These are phyloP conservation scores for Lamellibrachia satsuma DNA, from an alignment of 2,888 invertebrate species.

Conservation along the genomic window DNA sequence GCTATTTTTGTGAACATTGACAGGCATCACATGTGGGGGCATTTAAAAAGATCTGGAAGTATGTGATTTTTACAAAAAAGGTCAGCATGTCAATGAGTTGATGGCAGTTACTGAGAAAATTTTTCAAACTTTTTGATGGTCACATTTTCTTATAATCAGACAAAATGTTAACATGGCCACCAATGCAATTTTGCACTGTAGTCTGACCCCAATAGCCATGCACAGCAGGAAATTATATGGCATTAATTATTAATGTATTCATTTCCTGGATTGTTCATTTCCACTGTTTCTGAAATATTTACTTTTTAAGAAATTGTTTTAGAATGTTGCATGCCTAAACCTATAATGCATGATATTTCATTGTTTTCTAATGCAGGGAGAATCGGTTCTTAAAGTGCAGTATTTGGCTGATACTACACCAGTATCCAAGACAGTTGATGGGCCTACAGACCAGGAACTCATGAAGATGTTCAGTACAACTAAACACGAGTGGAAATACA, in stretches of 20 bases:
- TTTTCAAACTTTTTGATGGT: too few relatives aligned
- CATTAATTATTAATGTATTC: not conserved
- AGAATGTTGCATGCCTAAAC: not conserved
- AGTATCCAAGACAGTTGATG: constrained; percentile 48
- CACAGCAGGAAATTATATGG: not conserved
- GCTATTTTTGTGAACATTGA: too few relatives aligned
- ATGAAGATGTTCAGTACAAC: constrained; percentile 37
- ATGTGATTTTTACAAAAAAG: too few relatives aligned
- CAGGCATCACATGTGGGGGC: too few relatives aligned
- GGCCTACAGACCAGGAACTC: constrained; percentile 35
- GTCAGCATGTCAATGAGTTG: too few relatives aligned
- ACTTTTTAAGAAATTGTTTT: not conserved
- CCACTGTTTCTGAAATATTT: not conserved
- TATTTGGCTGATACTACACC: not conserved
- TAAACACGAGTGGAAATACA: constrained; percentile 30
- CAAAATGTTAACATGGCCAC: too few relatives aligned
- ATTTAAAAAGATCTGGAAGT: too few relatives aligned
- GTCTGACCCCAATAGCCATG: too few relatives aligned
- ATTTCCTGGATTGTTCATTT: not conserved
- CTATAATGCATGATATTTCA: not conserved
- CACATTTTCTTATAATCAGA: too few relatives aligned
- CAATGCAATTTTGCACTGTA: too few relatives aligned
- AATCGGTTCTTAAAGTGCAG: not conserved
- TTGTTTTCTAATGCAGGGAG: not conserved
- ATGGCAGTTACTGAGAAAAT: too few relatives aligned